Conservation (phyloP, 2,888 invertebrate genomes). For the Philereme transversata region DNA sequence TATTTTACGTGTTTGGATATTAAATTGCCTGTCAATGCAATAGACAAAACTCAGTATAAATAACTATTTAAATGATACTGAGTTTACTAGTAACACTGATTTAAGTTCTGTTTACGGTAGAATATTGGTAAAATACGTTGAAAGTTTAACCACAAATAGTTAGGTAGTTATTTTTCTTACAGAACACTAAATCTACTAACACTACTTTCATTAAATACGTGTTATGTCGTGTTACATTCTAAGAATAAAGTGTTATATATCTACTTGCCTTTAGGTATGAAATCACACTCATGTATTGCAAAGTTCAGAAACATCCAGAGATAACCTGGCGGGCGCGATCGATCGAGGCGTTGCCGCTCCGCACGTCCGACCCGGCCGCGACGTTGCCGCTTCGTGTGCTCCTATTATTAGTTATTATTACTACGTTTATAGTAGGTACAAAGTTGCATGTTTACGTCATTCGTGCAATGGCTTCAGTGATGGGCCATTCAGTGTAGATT, state of each 20-base stretch:
- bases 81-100: no score
- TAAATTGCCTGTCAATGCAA: no score
- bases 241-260: neutral
- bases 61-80: no score
- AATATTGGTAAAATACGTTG: no score
- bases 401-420: slow-evolving; percentile 62
- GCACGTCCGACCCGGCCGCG: slow-evolving; percentile 41
- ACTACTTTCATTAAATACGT: neutral
- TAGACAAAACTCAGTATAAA: no score
- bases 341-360: slow-evolving; percentile 63
- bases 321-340: slow-evolving; percentile 52
- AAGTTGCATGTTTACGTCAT: slow-evolving; percentile 39
- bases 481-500: slow-evolving; percentile 6
- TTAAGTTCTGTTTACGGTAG: no score
- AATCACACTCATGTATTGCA: slow-evolving; percentile 12
- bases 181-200: neutral
- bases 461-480: slow-evolving; percentile 31
- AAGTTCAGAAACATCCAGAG: slow-evolving; percentile 34
- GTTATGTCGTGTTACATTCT: neutral
- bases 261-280: neutral
- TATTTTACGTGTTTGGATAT: no score
- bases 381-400: slow-evolving; percentile 54
- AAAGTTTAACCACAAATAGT: no score
- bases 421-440: slow-evolving; percentile 26
- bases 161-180: no score